phyloP scores from a whole-genome alignment of 2,113 vertebrate species.

The Vulpes vulpes region DNA sequence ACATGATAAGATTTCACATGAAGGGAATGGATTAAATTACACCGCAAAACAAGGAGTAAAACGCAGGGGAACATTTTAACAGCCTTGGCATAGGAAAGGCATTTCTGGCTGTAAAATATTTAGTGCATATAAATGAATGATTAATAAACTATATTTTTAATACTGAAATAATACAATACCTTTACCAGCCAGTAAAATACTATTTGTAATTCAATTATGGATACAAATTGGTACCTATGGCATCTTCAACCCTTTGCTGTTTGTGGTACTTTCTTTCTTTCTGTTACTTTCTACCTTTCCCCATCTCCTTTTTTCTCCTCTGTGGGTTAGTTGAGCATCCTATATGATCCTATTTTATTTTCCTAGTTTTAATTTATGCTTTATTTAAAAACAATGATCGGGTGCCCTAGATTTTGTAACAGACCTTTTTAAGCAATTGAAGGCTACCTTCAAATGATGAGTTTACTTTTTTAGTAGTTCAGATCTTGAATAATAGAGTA shows the following conservation, averaged over 20 bases:
- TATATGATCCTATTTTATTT: neutral
- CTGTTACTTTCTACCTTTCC: neutral
- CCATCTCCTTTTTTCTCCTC: neutral
- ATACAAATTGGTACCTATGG: neutral
- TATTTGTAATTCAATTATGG: neutral
- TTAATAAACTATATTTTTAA: neutral
- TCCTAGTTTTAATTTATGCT: neutral
- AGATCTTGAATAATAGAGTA: neutral
- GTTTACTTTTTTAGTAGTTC: neutral
- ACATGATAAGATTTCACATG: neutral
- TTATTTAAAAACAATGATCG: neutral
- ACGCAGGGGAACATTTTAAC: neutral
- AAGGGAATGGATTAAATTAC: neutral
- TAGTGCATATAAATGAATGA: neutral
- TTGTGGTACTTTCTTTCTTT: neutral
- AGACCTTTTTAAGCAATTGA: neutral
- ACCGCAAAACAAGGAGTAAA: neutral
- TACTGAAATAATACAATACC: neutral
- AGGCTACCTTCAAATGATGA: neutral
- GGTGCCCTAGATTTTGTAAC: neutral
- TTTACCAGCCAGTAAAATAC: neutral
- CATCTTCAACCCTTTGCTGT: neutral
- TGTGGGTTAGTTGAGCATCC: neutral
- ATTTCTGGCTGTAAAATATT: conserved; percentile 2
- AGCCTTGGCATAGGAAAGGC: neutral